Evolutionary conservation across 2,797 vertebrate species (phyloP).

Genomic region (Pipistrellus pipistrellus): DNA sequence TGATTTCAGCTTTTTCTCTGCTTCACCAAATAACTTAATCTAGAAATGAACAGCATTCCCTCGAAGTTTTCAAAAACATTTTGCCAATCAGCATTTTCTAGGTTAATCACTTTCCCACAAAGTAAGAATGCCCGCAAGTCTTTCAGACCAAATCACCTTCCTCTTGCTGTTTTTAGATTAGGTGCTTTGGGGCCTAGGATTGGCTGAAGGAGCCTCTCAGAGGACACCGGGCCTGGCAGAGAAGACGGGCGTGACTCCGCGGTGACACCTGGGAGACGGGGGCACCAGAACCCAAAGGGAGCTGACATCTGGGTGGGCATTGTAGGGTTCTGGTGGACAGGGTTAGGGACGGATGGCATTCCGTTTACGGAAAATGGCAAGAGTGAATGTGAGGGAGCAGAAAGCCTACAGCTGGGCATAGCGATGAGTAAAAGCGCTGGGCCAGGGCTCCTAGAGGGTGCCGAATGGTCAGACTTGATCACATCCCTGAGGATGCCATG

Average conservation of each 20-base stretch:
- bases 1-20: not conserved
- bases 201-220: not conserved
- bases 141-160: not conserved
- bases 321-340: not conserved
- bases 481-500: not conserved
- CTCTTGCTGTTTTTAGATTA: not conserved
- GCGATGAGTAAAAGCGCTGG: not conserved
- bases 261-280: too few relatives aligned
- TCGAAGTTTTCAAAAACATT: constrained; percentile 30
- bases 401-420: not conserved
- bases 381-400: not conserved
- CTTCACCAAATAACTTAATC: constrained; percentile 48
- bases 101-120: not conserved
- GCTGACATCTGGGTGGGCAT: not conserved
- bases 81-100: constrained; percentile 7
- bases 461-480: not conserved
- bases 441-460: not conserved
- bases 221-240: not conserved
- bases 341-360: not conserved
- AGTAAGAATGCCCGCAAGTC: not conserved
- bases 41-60: not conserved
- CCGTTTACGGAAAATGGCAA: constrained; percentile 7
- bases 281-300: not conserved
- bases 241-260: not conserved
- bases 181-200: not conserved